A percentile compares a stretch with the other conserved stretches of the same genome.
Conservation (phyloP, 1,140 invertebrate species). For the Trichoplusia ni region DNA sequence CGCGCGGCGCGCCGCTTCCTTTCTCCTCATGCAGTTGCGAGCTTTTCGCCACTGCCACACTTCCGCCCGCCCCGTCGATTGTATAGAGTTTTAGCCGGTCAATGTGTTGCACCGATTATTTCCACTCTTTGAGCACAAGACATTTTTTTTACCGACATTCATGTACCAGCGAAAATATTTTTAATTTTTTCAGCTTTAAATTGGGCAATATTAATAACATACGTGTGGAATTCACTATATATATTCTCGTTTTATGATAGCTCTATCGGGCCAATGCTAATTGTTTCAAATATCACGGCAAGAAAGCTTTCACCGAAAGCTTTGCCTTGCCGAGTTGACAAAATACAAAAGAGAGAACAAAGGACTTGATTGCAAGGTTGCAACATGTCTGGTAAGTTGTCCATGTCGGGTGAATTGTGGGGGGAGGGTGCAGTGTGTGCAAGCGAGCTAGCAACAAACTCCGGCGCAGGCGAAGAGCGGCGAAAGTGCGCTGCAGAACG, state of each 20-base stretch:
- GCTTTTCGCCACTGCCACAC: conserved; percentile 79
- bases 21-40: conserved; percentile 79
- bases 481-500: conserved; percentile 72
- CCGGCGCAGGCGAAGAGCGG: conserved; percentile 63
- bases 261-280: too few species aligned
- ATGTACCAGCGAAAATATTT: conserved; percentile 16
- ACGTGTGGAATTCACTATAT: too few species aligned
- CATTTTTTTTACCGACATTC: conserved; percentile 26
- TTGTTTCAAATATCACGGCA: not conserved
- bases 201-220: too few species aligned
- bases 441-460: conserved; percentile 55
- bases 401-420: conserved; percentile 35
- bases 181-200: too few species aligned
- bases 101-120: conserved; percentile 64
- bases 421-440: conserved; percentile 45
- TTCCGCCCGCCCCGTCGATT: conserved; percentile 75
- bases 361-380: conserved; percentile 34
- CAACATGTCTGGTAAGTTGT: conserved; percentile 36
- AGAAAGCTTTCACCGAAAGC: conserved; percentile 6
- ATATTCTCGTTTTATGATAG: too few species aligned
- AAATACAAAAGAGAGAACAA: conserved; percentile 33
- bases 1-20: conserved; percentile 77
- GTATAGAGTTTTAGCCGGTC: conserved; percentile 68
- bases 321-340: not conserved
- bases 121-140: conserved; percentile 51